phyloP scores from a whole-genome alignment of 2,797 vertebrate genomes.

The Rhinogobio ventralis region DNA sequence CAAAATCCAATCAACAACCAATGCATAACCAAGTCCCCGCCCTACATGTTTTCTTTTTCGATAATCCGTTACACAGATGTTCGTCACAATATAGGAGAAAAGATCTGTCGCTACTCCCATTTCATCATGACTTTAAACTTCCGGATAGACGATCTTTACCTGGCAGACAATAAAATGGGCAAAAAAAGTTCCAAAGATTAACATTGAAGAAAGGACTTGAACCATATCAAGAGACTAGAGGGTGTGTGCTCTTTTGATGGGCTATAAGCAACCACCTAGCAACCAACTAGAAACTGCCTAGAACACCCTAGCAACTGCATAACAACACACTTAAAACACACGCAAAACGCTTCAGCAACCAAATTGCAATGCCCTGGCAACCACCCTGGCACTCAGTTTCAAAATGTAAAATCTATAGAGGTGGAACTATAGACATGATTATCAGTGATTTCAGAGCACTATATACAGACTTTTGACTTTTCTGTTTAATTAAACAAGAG shows the following conservation, averaged over 20 bases:
- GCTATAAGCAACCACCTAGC: background rate
- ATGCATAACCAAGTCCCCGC: background rate
- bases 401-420: background rate
- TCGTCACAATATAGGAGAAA: background rate
- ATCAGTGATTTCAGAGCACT: background rate
- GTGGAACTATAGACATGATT: background rate
- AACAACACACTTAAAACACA: background rate
- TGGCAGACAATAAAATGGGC: background rate
- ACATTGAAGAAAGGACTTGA: background rate
- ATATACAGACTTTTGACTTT: background rate
- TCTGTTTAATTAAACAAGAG: background rate
- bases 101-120: background rate
- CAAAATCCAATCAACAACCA: background rate
- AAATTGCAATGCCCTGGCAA: background rate
- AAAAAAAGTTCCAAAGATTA: background rate
- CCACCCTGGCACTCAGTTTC: background rate
- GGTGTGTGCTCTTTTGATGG: background rate
- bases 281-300: background rate
- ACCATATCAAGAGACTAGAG: background rate
- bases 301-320: background rate
- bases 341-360: background rate
- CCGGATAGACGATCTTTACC: background rate
- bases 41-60: background rate
- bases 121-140: background rate
- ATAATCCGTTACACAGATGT: background rate